A percentile compares a stretch with the other conserved stretches of the same genome.
phyloP scores from a whole-genome alignment of 1,140 invertebrate genomes.

The Drosophila sp. region DNA sequence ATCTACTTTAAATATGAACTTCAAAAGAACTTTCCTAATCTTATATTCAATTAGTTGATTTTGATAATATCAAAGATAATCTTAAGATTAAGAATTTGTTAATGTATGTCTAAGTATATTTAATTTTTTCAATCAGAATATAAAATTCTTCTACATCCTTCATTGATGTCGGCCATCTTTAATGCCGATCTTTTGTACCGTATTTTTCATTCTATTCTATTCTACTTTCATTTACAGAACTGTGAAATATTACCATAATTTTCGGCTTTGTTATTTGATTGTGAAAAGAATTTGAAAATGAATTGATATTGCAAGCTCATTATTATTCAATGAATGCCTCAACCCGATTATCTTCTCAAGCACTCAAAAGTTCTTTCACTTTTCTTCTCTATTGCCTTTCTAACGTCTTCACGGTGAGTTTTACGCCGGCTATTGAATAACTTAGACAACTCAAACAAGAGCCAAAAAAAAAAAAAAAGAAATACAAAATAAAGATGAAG shows the following conservation, averaged over 20 bases:
- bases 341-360: neutral
- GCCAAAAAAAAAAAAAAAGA: slow-evolving; percentile 6
- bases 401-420: slow-evolving; percentile 43
- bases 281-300: slow-evolving; percentile 5
- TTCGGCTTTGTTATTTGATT: slow-evolving; percentile 13
- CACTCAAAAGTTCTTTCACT: slow-evolving; percentile 58
- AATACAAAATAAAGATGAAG: no score
- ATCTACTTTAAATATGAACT: no score
- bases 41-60: no score
- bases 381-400: slow-evolving; percentile 70
- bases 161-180: neutral
- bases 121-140: no score
- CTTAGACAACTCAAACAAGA: slow-evolving; percentile 15
- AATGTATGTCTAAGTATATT: no score
- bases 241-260: neutral
- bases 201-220: neutral
- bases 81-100: no score
- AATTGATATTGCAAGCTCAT: slow-evolving; percentile 12
- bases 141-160: neutral
- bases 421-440: slow-evolving; percentile 49
- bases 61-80: no score
- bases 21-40: no score
- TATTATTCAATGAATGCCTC: slow-evolving; percentile 37
- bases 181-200: no score
- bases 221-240: slow-evolving; percentile 17